Percentiles rank a stretch among this genome's conserved stretches.
phyloP scores from a whole-genome alignment of 2,113 vertebrate genomes.

The Panthera uncia region DNA sequence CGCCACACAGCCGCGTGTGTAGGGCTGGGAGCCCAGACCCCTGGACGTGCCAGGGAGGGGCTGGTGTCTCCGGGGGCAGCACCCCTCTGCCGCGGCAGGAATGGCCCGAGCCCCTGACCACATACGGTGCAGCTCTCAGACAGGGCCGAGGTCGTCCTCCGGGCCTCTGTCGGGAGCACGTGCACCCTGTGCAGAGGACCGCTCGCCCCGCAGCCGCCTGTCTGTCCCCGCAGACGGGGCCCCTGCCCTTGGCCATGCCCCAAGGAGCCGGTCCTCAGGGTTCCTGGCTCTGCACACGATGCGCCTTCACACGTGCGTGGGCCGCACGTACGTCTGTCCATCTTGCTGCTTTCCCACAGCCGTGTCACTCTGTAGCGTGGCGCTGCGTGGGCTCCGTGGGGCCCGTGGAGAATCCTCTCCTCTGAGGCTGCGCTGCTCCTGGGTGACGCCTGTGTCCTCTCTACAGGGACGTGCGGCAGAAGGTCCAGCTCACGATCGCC shows the following conservation, averaged over 20 bases:
- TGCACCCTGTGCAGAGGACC: no score
- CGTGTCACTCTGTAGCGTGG: accelerated
- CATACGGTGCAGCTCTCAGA: accelerated
- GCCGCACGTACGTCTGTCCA: accelerated
- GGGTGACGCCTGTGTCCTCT: background rate
- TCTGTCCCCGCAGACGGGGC: background rate
- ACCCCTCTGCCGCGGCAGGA: no score
- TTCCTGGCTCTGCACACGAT: accelerated
- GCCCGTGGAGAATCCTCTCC: accelerated
- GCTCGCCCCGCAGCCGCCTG: background rate
- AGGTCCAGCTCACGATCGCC: slow-evolving; percentile 91
- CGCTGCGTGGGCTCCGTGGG: accelerated
- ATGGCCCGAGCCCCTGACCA: background rate
- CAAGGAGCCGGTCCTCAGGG: background rate
- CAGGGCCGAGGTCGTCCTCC: background rate
- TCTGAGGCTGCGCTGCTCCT: accelerated
- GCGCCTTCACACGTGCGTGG: background rate
- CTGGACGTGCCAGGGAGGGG: background rate
- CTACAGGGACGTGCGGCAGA: slow-evolving; percentile 88
- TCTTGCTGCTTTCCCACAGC: background rate
- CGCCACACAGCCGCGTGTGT: background rate
- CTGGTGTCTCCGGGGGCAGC: background rate
- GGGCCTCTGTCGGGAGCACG: background rate
- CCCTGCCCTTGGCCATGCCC: background rate
- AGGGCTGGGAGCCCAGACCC: background rate